Conservation (phyloP, 2,888 invertebrate species). For the Idaea biselata region DNA sequence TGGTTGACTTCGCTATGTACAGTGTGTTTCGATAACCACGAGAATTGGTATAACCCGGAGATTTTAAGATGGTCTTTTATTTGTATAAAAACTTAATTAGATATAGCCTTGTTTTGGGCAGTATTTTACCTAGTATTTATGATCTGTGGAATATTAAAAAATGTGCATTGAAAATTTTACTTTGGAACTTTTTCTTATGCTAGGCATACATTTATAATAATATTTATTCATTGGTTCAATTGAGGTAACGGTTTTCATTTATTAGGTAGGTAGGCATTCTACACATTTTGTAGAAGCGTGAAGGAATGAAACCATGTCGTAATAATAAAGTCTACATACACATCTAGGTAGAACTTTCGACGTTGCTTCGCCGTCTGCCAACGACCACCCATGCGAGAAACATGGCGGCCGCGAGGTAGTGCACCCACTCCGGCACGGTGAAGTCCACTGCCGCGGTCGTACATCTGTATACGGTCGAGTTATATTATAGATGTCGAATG, state of each 20-base stretch:
- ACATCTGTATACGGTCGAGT: slow-evolving; percentile 58
- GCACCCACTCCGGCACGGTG: slow-evolving; percentile 70
- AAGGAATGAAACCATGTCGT: not conserved
- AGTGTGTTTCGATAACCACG: slow-evolving; percentile 37
- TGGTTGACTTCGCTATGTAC: slow-evolving; percentile 26
- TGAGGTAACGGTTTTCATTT: no score
- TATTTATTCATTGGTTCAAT: no score
- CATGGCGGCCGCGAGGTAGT: slow-evolving; percentile 66
- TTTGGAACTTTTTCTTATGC: no score
- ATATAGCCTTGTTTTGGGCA: no score
- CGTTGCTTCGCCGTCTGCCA: slow-evolving; percentile 59
- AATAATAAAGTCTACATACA: slow-evolving; percentile 44
- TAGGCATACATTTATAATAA: no score
- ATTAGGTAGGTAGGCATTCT: no score
- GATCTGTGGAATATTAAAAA: no score
- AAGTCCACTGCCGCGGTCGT: slow-evolving; percentile 73
- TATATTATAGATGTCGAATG: slow-evolving; percentile 6
- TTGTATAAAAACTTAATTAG: not conserved
- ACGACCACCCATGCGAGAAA: slow-evolving; percentile 69
- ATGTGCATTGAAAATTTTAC: no score
- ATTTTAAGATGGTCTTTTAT: slow-evolving; percentile 24
- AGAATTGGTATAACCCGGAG: slow-evolving; percentile 27
- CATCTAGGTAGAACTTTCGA: slow-evolving; percentile 53
- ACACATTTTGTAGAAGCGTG: no score
- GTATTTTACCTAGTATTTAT: no score